Base-by-base conservation (phyloP, 2,888 invertebrate species). In the Chironomus tentans region DNA sequence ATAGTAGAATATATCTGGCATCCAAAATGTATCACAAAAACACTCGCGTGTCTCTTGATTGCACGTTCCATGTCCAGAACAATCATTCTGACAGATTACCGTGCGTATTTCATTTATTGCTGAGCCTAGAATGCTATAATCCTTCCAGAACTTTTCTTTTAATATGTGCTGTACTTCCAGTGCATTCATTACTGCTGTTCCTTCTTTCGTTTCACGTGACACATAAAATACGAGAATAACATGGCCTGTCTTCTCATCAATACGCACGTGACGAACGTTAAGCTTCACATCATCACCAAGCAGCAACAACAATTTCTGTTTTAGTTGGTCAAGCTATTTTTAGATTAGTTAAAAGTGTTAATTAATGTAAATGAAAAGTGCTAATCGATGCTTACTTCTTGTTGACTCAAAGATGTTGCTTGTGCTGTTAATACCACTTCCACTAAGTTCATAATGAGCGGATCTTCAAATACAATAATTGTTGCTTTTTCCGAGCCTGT, bases 21-120 rank as follows among this genome's bases (percentile, higher is more conserved):
- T 97, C 97, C 97, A 97, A 86, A 97, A 97, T 21, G 95, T 93
- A 84, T 97, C 95, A 84, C 97, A 97, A 80, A 92, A 87, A 81
- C 97, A 97, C 76, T 89, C 87, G 79, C 96, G 88, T 5, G 93
- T 90, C 79, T 91, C 89, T 81, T 91, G 91, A 82, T 95, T 91
- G 85, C 97, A 97, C 48, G 88, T 87, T 74, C 97, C 97, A 84
- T 97, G 97, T 68, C 92, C 92, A 56, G 96, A 96, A 85, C 97
- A 97, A 83, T 92, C 88, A 85, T 95, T 95, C 81, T 97, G 95
- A 82, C 97, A 97, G 76, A 95, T 88, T 48, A 90, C 87, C 2
- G 96, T 93, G 80, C 95, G 92, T 76, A 96, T 87, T 78, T 88
- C 89, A 22, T 90, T 88, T 48, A 93, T 91, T n/a, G 90, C 89